A percentile compares a stretch with the other conserved stretches of the same genome.
Evolutionary conservation across 2,888 invertebrate species (phyloP).

Genomic region (Monochamus alternatus): DNA sequence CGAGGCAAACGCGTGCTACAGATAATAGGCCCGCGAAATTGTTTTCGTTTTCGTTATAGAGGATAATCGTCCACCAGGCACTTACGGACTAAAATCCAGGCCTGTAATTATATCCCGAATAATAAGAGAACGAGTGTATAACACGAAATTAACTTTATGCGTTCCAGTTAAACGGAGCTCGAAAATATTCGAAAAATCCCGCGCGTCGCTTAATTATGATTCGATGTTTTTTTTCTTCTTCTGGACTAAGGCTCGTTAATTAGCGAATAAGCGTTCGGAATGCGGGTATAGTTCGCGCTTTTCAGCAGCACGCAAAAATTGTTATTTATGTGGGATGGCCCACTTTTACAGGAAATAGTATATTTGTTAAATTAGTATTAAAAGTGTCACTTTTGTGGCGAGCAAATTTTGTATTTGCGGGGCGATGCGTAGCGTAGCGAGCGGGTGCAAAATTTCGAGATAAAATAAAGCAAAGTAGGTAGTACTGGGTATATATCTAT

Average conservation of each 20-base stretch:
- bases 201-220: conserved; percentile 20
- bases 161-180: conserved; percentile 21
- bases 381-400: no score
- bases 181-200: conserved; percentile 30
- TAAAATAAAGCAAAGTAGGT: no score
- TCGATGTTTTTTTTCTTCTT: background rate
- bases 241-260: conserved; percentile 16
- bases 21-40: conserved; percentile 32
- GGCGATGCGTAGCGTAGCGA: no score
- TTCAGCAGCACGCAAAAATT: background rate
- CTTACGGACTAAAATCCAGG: conserved; percentile 27
- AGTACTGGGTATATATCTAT: no score
- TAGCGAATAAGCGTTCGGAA: conserved; percentile 12
- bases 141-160: conserved; percentile 35
- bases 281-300: background rate
- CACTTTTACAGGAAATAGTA: no score
- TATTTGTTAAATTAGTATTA: no score
- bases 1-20: conserved; percentile 43
- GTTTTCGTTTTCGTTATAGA: conserved; percentile 44
- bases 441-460: no score
- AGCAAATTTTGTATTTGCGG: no score
- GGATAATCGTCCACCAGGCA: conserved; percentile 37
- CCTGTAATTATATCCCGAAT: conserved; percentile 40
- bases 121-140: conserved; percentile 33
- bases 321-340: no score